A percentile compares a stretch with the other conserved stretches of the same genome.
phyloP scores from a whole-genome alignment of 2,113 vertebrate species.

The Cranoglanis bouderius region DNA sequence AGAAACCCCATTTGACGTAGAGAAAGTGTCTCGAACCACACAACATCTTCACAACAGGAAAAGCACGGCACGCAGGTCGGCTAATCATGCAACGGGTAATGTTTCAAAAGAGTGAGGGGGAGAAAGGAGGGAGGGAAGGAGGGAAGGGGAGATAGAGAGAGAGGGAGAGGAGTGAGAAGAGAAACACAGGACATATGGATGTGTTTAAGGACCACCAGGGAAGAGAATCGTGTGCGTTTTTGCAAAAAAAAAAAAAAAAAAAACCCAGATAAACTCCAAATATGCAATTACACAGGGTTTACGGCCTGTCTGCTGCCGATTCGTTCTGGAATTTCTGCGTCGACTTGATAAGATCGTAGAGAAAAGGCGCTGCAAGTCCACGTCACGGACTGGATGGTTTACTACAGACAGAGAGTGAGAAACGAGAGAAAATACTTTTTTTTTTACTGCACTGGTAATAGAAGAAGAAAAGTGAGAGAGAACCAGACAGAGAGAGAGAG shows the following conservation, averaged over 20 bases:
- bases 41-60: constrained; percentile 72
- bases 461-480: neutral
- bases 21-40: constrained; percentile 68
- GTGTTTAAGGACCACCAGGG: constrained; percentile 84
- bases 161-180: constrained; percentile 69
- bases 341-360: constrained; percentile 25
- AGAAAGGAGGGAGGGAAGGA: constrained; percentile 27
- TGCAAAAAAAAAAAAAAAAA: constrained; percentile 73
- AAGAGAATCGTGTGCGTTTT: constrained; percentile 81
- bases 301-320: constrained; percentile 77
- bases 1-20: constrained; percentile 66
- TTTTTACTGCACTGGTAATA: constrained; percentile 71
- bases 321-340: constrained; percentile 76
- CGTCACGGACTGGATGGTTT: constrained; percentile 15
- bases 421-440: constrained; percentile 46
- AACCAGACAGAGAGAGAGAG: constrained; percentile 41
- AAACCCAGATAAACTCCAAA: constrained; percentile 80
- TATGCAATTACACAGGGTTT: constrained; percentile 83
- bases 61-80: constrained; percentile 65
- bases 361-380: neutral
- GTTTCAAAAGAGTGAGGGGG: constrained; percentile 58
- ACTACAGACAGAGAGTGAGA: constrained; percentile 16
- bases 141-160: constrained; percentile 46
- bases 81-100: constrained; percentile 61
- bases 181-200: constrained; percentile 79